A percentile compares a stretch with the other conserved stretches of the same genome.
Evolutionary conservation across 2,888 invertebrate genomes (phyloP).

Genomic region (Pelosia muscerda): DNA sequence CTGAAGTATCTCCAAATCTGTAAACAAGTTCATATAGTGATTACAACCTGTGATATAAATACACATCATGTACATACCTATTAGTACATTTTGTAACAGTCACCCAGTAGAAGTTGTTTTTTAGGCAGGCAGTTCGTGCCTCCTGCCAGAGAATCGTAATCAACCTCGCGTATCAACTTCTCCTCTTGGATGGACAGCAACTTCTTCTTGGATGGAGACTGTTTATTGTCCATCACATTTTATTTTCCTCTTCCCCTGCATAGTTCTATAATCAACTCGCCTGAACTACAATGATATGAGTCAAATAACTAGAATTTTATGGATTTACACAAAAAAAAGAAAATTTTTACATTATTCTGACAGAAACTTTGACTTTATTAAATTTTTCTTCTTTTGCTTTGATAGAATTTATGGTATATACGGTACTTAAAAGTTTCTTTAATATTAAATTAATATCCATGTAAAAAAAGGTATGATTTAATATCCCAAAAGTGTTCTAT

Average conservation of each 20-base stretch:
- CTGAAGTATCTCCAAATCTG: slow-evolving; percentile 74
- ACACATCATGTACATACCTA: slow-evolving; percentile 7
- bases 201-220: slow-evolving; percentile 76
- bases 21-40: slow-evolving; percentile 3
- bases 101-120: slow-evolving; percentile 69
- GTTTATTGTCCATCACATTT: slow-evolving; percentile 85
- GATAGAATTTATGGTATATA: slow-evolving; percentile 32
- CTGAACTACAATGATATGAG: slow-evolving; percentile 46
- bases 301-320: slow-evolving; percentile 64
- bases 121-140: slow-evolving; percentile 56
- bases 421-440: slow-evolving; percentile 7
- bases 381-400: slow-evolving; percentile 55
- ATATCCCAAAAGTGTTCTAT: neutral
- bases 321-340: slow-evolving; percentile 41
- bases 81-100: slow-evolving; percentile 17
- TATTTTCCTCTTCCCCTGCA: slow-evolving; percentile 78
- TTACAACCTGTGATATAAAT: neutral
- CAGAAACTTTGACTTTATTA: slow-evolving; percentile 52
- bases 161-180: slow-evolving; percentile 71
- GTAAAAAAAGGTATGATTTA: neutral
- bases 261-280: slow-evolving; percentile 67
- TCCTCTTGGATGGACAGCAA: slow-evolving; percentile 76
- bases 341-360: slow-evolving; percentile 69
- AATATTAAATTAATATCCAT: neutral
- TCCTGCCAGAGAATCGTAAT: slow-evolving; percentile 66